phyloP scores from a whole-genome alignment of 2,113 vertebrate species.

The Rhabdornis inornatus region DNA sequence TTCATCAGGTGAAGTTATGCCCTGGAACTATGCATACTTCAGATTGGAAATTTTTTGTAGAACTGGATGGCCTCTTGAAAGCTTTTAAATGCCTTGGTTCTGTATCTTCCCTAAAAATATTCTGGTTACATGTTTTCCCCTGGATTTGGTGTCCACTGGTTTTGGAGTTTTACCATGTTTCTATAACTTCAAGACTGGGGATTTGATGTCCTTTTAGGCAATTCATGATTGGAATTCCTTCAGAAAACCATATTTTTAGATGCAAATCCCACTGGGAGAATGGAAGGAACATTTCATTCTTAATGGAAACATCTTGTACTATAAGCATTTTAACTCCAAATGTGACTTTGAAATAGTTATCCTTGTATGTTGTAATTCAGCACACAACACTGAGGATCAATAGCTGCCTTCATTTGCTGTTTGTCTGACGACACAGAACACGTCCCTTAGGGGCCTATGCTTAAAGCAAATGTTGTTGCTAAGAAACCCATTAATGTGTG shows the following conservation, averaged over 20 bases:
- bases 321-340: neutral
- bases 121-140: neutral
- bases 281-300: neutral
- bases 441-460: neutral
- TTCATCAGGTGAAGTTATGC: neutral
- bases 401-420: neutral
- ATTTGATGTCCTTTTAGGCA: neutral
- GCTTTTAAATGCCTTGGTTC: neutral
- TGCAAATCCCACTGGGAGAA: neutral
- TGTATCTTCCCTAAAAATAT: neutral
- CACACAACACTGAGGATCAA: neutral
- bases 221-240: neutral
- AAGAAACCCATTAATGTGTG: slow-evolving; percentile 28
- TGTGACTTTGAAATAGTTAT: neutral
- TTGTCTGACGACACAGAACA: slow-evolving; percentile 21
- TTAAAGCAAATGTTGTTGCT: slow-evolving; percentile 37
- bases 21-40: neutral
- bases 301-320: neutral
- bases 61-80: neutral
- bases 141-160: neutral
- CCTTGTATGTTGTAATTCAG: neutral
- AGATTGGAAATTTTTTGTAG: neutral
- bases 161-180: neutral
- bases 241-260: neutral
- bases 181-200: neutral